A percentile compares a stretch with the other conserved stretches of the same genome.
Evolutionary conservation across 1,140 invertebrate genomes (phyloP).

Genomic region (Heliconius melpomene): DNA sequence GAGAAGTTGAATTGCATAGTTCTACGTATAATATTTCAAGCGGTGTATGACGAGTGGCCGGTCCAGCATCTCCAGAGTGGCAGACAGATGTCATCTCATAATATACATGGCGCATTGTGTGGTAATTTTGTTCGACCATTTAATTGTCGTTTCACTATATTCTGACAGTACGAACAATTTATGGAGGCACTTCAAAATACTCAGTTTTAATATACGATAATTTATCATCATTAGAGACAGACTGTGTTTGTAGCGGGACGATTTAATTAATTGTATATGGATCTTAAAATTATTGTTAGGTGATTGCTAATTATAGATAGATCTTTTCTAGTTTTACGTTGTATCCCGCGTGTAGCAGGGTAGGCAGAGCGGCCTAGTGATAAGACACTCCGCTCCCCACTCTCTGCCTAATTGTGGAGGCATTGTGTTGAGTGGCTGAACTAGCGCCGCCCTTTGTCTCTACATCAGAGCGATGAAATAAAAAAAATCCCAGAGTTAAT

Average conservation of each 20-base stretch:
- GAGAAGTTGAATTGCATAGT: slow-evolving; percentile 4
- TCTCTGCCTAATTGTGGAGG: too few species aligned
- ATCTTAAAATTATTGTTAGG: neutral
- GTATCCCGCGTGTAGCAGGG: too few species aligned
- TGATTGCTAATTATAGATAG: neutral
- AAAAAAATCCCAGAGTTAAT: too few species aligned
- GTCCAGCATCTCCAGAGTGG: slow-evolving; percentile 51
- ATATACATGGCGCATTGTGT: slow-evolving; percentile 78
- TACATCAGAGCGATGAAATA: too few species aligned
- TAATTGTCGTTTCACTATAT: slow-evolving; percentile 75
- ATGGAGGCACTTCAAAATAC: slow-evolving; percentile 71
- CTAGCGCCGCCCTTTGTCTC: too few species aligned
- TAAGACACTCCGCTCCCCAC: too few species aligned
- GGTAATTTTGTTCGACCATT: slow-evolving; percentile 72
- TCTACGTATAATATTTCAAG: slow-evolving; percentile 38
- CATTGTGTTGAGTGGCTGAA: too few species aligned
- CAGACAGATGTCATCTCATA: slow-evolving; percentile 71
- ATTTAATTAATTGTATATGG: slow-evolving; percentile 12
- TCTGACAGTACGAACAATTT: slow-evolving; percentile 75
- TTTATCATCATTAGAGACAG: slow-evolving; percentile 72
- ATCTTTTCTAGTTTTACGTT: too few species aligned
- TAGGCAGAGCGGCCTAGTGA: too few species aligned
- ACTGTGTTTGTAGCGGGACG: slow-evolving; percentile 25
- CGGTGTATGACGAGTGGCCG: slow-evolving; percentile 61
- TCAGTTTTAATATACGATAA: slow-evolving; percentile 64